Percentiles rank a stretch among this genome's conserved stretches.
Evolutionary conservation across 1,140 invertebrate species (phyloP).

Genomic region (Bilobella aurantiaca): DNA sequence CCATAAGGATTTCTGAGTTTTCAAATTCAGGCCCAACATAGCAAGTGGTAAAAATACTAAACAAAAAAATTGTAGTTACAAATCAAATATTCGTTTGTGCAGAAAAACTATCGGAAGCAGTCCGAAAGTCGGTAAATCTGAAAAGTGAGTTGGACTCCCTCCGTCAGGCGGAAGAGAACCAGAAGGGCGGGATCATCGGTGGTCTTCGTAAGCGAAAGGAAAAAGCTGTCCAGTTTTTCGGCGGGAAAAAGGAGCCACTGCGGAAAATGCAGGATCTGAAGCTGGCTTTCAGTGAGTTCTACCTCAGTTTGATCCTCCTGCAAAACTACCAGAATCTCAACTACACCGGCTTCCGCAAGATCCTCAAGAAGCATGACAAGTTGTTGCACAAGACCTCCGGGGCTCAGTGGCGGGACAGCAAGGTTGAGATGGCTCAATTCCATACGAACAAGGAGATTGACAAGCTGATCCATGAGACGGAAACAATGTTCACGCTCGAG

Average conservation of each 20-base stretch:
- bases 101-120: too few species aligned
- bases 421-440: conserved; percentile 90
- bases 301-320: conserved; percentile 86
- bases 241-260: conserved; percentile 31
- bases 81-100: too few species aligned
- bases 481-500: conserved; percentile 79
- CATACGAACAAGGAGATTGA: conserved; percentile 96
- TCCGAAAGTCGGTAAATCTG: too few species aligned
- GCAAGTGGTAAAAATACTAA: too few species aligned
- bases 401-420: conserved; percentile 77
- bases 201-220: conserved; percentile 40
- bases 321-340: conserved; percentile 92
- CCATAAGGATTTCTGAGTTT: too few species aligned
- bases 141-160: too few species aligned
- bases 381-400: conserved; percentile 55
- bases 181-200: conserved; percentile 36
- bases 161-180: too few species aligned
- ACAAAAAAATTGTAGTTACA: too few species aligned
- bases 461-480: conserved; percentile 87
- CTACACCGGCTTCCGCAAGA: conserved; percentile 98
- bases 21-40: too few species aligned
- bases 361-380: conserved; percentile 99
- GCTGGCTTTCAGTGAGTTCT: conserved; percentile 97
- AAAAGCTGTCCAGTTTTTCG: conserved; percentile 36
- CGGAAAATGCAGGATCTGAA: conserved; percentile 87